Evolutionary conservation across 2,797 vertebrate genomes (phyloP).

Genomic region (Pangasius sanitwongsei): DNA sequence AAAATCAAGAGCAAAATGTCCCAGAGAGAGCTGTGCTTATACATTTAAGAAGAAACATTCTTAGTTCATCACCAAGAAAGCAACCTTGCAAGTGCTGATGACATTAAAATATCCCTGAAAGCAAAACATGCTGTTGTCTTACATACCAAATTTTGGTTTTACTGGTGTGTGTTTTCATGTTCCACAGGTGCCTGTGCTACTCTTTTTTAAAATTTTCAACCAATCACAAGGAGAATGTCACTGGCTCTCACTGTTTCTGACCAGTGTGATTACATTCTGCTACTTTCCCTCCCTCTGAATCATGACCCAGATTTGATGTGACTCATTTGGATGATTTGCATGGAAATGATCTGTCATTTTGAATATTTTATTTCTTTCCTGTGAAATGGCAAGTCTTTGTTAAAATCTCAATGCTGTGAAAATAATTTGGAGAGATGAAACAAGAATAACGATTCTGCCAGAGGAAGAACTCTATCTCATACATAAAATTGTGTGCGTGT

Average conservation of each 20-base stretch:
- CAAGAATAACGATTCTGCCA: conserved; percentile 37
- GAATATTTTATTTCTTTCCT: conserved; percentile 48
- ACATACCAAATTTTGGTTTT: neutral
- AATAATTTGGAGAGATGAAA: conserved; percentile 35
- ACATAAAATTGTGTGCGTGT: conserved; percentile 11
- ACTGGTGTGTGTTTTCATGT: neutral
- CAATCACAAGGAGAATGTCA: neutral
- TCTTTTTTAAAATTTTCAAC: conserved; percentile 1
- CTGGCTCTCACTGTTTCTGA: conserved; percentile 29
- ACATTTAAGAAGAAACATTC: neutral
- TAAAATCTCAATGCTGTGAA: conserved; percentile 29
- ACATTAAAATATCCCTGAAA: neutral
- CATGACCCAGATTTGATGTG: conserved; percentile 49
- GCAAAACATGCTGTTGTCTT: neutral
- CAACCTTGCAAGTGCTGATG: neutral
- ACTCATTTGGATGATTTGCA: conserved; percentile 55
- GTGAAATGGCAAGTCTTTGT: conserved; percentile 48
- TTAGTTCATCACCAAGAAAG: neutral
- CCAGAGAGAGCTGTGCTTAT: neutral
- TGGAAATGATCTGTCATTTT: conserved; percentile 54
- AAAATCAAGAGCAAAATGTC: neutral
- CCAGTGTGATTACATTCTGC: conserved; percentile 36
- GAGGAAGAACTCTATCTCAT: conserved; percentile 31
- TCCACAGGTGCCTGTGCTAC: neutral
- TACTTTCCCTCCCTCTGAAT: neutral